A percentile compares a stretch with the other conserved stretches of the same genome.
These are phyloP conservation scores for Atopsyche davidsoni DNA, from an alignment of 1,140 invertebrate species.

Conservation along the genomic window DNA sequence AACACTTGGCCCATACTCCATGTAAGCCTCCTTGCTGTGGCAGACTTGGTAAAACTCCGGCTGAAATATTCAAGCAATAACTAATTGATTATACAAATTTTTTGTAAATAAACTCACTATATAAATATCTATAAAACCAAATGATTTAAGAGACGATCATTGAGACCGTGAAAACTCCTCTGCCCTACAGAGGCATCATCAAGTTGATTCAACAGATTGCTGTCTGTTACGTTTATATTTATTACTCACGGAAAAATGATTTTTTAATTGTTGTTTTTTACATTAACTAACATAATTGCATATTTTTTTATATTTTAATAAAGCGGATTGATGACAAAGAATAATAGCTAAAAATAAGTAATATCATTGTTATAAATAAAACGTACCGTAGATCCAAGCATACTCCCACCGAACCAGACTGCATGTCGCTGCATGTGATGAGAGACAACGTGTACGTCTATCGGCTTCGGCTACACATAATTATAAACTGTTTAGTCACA, in stretches of 20 bases:
- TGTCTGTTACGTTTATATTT: too few species aligned
- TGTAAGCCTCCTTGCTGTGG: conserved; percentile 97
- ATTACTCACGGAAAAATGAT: too few species aligned
- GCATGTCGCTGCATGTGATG: conserved; percentile 99
- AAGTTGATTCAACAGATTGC: neutral
- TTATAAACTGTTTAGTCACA: neutral
- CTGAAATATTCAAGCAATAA: conserved; percentile 49
- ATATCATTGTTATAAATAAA: too few species aligned
- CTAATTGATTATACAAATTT: conserved; percentile 5
- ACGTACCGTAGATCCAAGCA: conserved; percentile 89
- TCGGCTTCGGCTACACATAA: conserved; percentile 87
- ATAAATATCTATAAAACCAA: neutral
- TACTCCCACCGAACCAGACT: conserved; percentile 98
- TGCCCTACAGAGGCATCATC: neutral
- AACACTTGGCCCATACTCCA: conserved; percentile 97
- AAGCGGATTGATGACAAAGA: too few species aligned
- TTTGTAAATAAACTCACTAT: neutral
- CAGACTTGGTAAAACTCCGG: conserved; percentile 98
- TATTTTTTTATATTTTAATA: too few species aligned
- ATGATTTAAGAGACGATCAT: neutral
- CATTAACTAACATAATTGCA: too few species aligned
- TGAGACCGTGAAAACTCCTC: neutral
- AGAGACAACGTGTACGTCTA: conserved; percentile 96
- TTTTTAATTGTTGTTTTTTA: too few species aligned
- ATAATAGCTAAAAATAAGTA: too few species aligned